These are phyloP conservation scores for Vanessa tameamea DNA, from an alignment of 1,140 invertebrate species.

Conservation along the genomic window DNA sequence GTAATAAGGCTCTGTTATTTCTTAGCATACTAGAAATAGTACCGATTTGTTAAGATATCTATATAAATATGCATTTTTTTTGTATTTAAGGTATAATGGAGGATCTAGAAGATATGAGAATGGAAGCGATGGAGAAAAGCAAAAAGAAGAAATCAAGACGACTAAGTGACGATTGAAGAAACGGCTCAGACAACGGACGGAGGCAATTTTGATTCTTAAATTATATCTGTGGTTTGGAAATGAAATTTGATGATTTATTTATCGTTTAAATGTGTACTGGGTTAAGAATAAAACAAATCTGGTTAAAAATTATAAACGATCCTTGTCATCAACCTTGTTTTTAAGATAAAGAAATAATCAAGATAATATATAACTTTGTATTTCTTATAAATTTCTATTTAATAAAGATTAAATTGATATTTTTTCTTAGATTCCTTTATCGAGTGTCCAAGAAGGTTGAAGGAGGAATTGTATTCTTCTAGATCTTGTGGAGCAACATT, in stretches of 20 bases:
- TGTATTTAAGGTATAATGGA: conserved; percentile 84
- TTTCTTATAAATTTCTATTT: too few relatives aligned
- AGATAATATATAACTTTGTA: too few relatives aligned
- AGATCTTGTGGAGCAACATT: too few relatives aligned
- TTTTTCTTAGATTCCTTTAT: too few relatives aligned
- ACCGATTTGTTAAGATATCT: background rate
- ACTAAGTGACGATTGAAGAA: conserved; percentile 62
- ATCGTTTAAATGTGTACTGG: conserved; percentile 3
- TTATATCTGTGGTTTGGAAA: conserved; percentile 20
- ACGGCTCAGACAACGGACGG: conserved; percentile 23
- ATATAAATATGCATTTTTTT: background rate
- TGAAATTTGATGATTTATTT: conserved; percentile 16
- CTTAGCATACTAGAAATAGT: background rate
- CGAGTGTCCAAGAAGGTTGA: too few relatives aligned
- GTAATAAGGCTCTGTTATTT: background rate
- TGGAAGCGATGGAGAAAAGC: conserved; percentile 86
- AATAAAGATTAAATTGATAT: too few relatives aligned
- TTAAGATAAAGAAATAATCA: too few relatives aligned
- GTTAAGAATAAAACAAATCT: background rate
- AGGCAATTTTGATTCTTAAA: conserved; percentile 19
- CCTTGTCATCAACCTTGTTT: background rate
- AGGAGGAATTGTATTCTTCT: too few relatives aligned
- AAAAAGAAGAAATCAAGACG: conserved; percentile 61
- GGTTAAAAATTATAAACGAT: background rate
- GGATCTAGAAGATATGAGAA: conserved; percentile 90